Conservation (phyloP, 1,140 invertebrate species). For the Papilio glaucus region DNA sequence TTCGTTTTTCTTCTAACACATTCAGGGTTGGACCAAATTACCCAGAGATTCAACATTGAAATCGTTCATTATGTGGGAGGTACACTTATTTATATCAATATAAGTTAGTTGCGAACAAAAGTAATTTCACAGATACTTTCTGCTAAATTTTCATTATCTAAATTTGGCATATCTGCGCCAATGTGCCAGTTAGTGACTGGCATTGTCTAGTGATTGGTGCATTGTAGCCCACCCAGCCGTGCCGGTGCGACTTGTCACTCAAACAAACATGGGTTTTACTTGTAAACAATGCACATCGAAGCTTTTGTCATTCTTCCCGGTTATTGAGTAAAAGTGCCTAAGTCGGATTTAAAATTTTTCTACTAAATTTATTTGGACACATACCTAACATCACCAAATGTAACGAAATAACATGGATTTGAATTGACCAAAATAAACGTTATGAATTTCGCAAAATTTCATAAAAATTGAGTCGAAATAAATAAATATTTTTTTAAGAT, state of each 20-base stretch:
- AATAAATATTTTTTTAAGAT: too few relatives aligned
- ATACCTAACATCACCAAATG: too few relatives aligned
- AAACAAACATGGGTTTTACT: conserved; percentile 65
- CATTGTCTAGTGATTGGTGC: conserved; percentile 66
- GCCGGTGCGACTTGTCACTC: conserved; percentile 57
- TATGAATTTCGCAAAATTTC: too few relatives aligned
- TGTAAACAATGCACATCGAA: conserved; percentile 67
- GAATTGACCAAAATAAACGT: too few relatives aligned
- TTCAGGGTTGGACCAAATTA: too few relatives aligned
- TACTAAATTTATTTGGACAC: background rate
- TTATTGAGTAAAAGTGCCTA: background rate
- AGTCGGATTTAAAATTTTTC: background rate
- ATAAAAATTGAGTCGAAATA: too few relatives aligned
- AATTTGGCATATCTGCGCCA: conserved; percentile 49
- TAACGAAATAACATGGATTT: too few relatives aligned
- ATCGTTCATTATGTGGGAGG: too few relatives aligned
- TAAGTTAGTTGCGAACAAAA: background rate
- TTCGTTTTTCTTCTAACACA: too few relatives aligned
- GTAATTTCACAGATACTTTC: conserved; percentile 5
- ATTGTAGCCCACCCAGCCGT: conserved; percentile 66
- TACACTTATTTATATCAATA: too few relatives aligned
- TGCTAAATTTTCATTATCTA: conserved; percentile 5
- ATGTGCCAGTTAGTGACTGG: conserved; percentile 49
- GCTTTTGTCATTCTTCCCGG: conserved; percentile 53
- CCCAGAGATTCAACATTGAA: too few relatives aligned